Percentiles rank a stretch among this genome's conserved stretches.
Conservation (phyloP, 2,113 vertebrate genomes). For the Phyllostomus hastatus region DNA sequence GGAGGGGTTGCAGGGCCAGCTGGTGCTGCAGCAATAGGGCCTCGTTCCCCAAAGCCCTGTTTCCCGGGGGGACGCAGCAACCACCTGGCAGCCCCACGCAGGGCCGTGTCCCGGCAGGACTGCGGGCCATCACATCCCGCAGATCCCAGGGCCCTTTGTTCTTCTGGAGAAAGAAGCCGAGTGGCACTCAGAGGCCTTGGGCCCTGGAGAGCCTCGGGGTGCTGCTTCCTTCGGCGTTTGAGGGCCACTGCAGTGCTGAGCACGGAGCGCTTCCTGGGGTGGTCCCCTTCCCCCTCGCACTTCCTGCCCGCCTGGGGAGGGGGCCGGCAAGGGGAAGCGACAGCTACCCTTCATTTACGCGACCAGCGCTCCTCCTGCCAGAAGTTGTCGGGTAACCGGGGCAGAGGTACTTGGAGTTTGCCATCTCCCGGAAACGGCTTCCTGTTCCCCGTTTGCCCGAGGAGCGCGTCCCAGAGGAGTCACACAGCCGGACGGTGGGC, state of each 20-base stretch:
- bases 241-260: neutral
- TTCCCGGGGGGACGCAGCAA: neutral
- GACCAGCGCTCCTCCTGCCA: neutral
- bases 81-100: neutral
- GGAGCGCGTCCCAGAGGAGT: neutral
- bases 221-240: neutral
- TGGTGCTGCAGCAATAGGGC: neutral
- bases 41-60: neutral
- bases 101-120: neutral
- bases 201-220: neutral
- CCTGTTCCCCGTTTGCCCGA: neutral
- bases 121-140: fast-evolving
- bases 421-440: neutral
- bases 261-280: neutral
- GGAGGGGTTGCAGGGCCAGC: neutral
- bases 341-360: neutral
- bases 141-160: neutral
- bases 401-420: neutral
- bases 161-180: neutral
- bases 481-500: no score
- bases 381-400: neutral
- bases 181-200: neutral
- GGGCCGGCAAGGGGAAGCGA: neutral
- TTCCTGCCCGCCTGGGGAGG: neutral
- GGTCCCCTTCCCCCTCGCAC: neutral